Evolutionary conservation across 2,113 vertebrate species (phyloP).

Genomic region (Nothoprocta pentlandii): DNA sequence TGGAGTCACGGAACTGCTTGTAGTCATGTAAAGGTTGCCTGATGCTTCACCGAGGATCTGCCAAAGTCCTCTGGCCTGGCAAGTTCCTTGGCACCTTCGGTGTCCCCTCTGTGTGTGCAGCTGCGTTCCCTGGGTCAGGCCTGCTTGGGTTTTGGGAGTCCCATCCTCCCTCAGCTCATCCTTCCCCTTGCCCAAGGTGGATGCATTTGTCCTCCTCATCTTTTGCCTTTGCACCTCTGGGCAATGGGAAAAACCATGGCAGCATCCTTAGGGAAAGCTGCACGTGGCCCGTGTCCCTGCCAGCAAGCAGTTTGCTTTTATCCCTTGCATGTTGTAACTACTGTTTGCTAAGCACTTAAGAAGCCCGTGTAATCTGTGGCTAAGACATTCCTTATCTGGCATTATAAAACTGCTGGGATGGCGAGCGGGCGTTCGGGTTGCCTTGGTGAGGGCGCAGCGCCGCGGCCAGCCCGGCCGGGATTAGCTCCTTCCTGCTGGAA

Average conservation of each 20-base stretch:
- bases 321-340: constrained; percentile 48
- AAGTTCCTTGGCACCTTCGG: too few species aligned
- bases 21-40: too few species aligned
- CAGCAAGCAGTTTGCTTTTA: constrained; percentile 5
- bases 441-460: fast-evolving
- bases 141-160: neutral
- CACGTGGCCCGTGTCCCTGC: neutral
- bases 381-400: constrained; percentile 60
- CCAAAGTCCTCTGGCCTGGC: too few species aligned
- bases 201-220: neutral
- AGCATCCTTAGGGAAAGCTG: neutral
- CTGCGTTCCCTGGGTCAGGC: too few species aligned
- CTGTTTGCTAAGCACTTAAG: constrained; percentile 72
- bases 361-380: constrained; percentile 51
- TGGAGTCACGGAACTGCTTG: too few species aligned
- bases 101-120: too few species aligned
- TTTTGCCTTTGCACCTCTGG: neutral
- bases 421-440: neutral
- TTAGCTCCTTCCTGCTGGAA: neutral
- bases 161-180: neutral
- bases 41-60: too few species aligned
- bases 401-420: neutral
- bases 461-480: neutral
- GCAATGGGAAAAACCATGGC: neutral
- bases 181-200: neutral